A percentile compares a stretch with the other conserved stretches of the same genome.
These are phyloP conservation scores for Glossophaga mutica DNA, from an alignment of 2,797 vertebrate species.

Conservation along the genomic window DNA sequence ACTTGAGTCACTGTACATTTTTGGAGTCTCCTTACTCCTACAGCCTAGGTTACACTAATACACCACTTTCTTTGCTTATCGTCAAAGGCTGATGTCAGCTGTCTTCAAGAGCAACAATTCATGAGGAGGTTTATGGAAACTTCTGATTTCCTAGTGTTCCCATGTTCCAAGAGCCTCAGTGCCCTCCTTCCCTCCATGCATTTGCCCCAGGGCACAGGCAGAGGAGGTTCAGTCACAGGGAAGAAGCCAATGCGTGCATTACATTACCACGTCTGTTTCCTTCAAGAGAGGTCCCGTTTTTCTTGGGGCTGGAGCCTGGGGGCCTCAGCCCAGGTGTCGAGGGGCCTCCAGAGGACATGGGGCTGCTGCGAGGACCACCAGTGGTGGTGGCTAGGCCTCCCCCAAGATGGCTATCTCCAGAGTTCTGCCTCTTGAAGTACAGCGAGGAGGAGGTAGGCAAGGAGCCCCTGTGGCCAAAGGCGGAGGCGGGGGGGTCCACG, in stretches of 20 bases:
- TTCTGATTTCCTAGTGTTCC: not conserved
- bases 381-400: constrained; percentile 73
- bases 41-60: not conserved
- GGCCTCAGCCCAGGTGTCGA: constrained; percentile 81
- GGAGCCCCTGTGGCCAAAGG: constrained; percentile 85
- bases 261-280: constrained; percentile 91
- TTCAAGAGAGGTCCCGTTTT: constrained; percentile 84
- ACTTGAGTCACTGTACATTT: not conserved
- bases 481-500: constrained; percentile 84
- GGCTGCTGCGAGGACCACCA: constrained; percentile 80
- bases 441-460: constrained; percentile 71
- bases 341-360: constrained; percentile 78
- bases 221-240: not conserved
- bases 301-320: constrained; percentile 87
- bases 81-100: not conserved
- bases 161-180: not conserved
- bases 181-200: fast-evolving
- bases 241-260: not conserved
- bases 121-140: not conserved
- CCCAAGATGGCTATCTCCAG: constrained; percentile 74
- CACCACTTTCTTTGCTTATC: not conserved
- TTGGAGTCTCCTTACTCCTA: not conserved
- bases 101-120: not conserved
- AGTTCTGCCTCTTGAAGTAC: constrained; percentile 78
- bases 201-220: not conserved